A percentile compares a stretch with the other conserved stretches of the same genome.
phyloP scores from a whole-genome alignment of 2,888 invertebrate genomes.

The Actias luna region DNA sequence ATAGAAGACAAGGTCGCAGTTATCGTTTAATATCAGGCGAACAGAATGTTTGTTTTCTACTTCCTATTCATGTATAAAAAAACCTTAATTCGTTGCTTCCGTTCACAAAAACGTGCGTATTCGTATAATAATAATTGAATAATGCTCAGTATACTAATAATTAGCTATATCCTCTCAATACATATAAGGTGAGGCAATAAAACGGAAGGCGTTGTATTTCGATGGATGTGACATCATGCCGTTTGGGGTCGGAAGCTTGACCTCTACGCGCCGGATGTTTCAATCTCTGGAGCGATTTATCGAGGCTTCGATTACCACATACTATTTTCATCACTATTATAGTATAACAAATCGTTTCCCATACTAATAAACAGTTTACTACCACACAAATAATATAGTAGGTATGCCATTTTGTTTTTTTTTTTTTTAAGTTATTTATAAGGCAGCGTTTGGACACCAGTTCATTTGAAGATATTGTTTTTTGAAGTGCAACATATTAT shows the following conservation, averaged over 20 bases:
- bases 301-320: slow-evolving; percentile 25
- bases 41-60: not conserved
- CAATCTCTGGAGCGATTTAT: slow-evolving; percentile 24
- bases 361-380: too few species aligned
- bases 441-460: too few species aligned
- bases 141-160: not conserved
- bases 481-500: too few species aligned
- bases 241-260: slow-evolving; percentile 26
- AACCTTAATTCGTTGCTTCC: not conserved
- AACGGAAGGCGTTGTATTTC: slow-evolving; percentile 19
- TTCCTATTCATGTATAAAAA: not conserved
- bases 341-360: not conserved
- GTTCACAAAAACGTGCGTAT: not conserved
- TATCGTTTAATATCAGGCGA: not conserved
- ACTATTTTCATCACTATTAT: slow-evolving; percentile 8
- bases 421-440: too few species aligned
- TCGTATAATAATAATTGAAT: not conserved
- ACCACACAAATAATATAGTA: too few species aligned
- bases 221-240: slow-evolving; percentile 28
- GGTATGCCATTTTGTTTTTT: too few species aligned
- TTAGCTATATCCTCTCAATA: not conserved
- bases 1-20: not conserved
- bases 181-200: slow-evolving; percentile 7
- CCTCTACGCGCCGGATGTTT: slow-evolving; percentile 28
- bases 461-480: too few species aligned